Percentiles rank a stretch among this genome's conserved stretches.
phyloP scores from a whole-genome alignment of 1,140 invertebrate genomes.

The Phymastichus coffea region DNA sequence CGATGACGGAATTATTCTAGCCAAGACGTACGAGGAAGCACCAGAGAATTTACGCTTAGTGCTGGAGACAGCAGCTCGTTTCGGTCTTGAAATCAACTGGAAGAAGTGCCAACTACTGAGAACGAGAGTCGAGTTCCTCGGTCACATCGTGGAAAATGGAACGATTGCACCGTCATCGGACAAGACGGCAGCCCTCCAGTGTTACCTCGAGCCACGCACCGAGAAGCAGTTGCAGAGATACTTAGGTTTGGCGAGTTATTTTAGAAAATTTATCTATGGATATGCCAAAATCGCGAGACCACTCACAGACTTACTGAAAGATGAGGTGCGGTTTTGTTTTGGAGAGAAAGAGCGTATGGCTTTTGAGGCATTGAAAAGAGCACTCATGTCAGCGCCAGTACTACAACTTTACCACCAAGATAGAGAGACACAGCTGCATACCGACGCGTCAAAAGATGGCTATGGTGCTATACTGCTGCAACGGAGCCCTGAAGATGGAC shows the following conservation, averaged over 20 bases:
- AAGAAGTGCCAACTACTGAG: constrained; percentile 4
- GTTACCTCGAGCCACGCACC: background rate
- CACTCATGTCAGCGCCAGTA: background rate
- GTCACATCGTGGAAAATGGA: background rate
- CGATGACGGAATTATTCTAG: constrained; percentile 15
- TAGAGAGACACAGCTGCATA: constrained; percentile 31
- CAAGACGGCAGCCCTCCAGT: background rate
- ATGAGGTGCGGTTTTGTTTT: background rate
- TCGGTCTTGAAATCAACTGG: constrained; percentile 19
- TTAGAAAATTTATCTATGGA: constrained; percentile 15
- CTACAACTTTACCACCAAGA: constrained; percentile 10
- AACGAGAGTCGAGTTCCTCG: constrained; percentile 11
- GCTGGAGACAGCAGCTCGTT: background rate
- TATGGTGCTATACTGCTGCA: constrained; percentile 44
- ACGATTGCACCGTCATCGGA: background rate
- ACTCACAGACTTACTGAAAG: background rate
- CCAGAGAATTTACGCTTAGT: background rate
- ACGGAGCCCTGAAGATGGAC: constrained; percentile 17
- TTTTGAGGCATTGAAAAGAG: background rate
- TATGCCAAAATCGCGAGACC: background rate
- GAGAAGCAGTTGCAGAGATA: constrained; percentile 10
- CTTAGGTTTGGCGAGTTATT: constrained; percentile 17
- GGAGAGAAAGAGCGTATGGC: background rate
- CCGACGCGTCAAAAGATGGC: constrained; percentile 40
- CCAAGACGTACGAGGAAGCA: background rate